Base-by-base conservation (phyloP, 1,140 invertebrate species). In the Fopius arisanus region DNA sequence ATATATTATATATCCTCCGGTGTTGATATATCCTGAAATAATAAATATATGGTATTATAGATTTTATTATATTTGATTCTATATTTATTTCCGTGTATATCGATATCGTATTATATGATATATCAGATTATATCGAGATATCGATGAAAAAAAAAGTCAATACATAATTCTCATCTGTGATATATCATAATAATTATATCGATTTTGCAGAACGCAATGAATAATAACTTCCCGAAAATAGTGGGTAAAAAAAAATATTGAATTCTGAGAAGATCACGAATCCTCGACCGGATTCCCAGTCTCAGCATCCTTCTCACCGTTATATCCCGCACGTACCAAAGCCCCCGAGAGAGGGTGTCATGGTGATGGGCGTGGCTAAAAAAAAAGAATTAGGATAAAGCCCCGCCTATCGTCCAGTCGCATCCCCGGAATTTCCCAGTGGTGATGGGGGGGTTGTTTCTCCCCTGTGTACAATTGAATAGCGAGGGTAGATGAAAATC, bases 371-470 rank as follows among this genome's bases (percentile, higher is more conserved):
- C 75, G 75, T 72, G 70, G 75, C 70, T 29, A 16, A 19, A 66
- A 76, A 63, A 76, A 73, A 69, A 29, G 19, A 16, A 19, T 10
- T 26, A 21, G 19, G n/a, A 19, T 10, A 40, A 21, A 33, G 74
- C 70, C 70, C 62, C 75, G 70, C 75, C 75, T 69, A 68, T 71
- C 74, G 54, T 72, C 74, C 74, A 75, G 74, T 75, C 54, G 37
- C n/a, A 51, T 41, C 7, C 33, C 31, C 9, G 33, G 28, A 12
- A 26, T 72, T n/a, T n/a, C n/a, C n/a, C 33, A 33, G 63, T 54
- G 9, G 16, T 29, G 59, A 69, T 54, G 62, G 62, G 74, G 62
- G 74, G 71, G 70, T 70, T 68, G 66, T 43, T 71, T 59, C 62
- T 70, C 37, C 68, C 65, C 59, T 65, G n/a, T 65, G 10, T 3